Evolutionary conservation across 2,888 invertebrate genomes (phyloP).

Genomic region (Drosophila neonasuta): DNA sequence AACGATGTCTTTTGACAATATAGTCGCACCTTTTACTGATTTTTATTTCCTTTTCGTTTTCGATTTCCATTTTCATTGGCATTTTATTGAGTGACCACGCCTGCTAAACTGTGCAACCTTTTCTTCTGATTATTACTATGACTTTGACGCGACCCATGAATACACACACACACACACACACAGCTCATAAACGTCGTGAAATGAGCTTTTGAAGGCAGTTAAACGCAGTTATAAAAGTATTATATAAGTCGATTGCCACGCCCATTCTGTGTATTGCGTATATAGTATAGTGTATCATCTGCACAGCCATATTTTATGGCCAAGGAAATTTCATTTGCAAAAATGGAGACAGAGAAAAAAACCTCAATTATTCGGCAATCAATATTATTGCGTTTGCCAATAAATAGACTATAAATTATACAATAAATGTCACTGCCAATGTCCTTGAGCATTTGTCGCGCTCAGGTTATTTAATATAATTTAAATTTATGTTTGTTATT

Average conservation of each 20-base stretch:
- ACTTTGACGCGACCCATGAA: slow-evolving; percentile 51
- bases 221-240: slow-evolving; percentile 49
- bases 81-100: slow-evolving; percentile 70
- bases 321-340: slow-evolving; percentile 55
- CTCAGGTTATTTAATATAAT: slow-evolving; percentile 69
- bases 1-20: slow-evolving; percentile 55
- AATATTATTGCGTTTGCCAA: slow-evolving; percentile 64
- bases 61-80: slow-evolving; percentile 57
- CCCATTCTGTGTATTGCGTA: slow-evolving; percentile 30
- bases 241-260: slow-evolving; percentile 20
- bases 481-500: slow-evolving; percentile 73
- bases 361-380: slow-evolving; percentile 74
- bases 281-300: slow-evolving; percentile 19
- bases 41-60: slow-evolving; percentile 70
- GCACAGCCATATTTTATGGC: slow-evolving; percentile 57
- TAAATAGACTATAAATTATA: slow-evolving; percentile 71
- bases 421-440: slow-evolving; percentile 66
- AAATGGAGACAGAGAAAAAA: slow-evolving; percentile 17
- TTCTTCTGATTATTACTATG: slow-evolving; percentile 70
- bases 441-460: slow-evolving; percentile 57
- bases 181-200: slow-evolving; percentile 65
- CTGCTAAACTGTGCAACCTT: slow-evolving; percentile 52
- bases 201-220: slow-evolving; percentile 62
- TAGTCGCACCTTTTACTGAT: slow-evolving; percentile 74
- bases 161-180: slow-evolving; percentile 1